phyloP scores from a whole-genome alignment of 2,797 vertebrate genomes.

The Cynopterus sphinx region DNA sequence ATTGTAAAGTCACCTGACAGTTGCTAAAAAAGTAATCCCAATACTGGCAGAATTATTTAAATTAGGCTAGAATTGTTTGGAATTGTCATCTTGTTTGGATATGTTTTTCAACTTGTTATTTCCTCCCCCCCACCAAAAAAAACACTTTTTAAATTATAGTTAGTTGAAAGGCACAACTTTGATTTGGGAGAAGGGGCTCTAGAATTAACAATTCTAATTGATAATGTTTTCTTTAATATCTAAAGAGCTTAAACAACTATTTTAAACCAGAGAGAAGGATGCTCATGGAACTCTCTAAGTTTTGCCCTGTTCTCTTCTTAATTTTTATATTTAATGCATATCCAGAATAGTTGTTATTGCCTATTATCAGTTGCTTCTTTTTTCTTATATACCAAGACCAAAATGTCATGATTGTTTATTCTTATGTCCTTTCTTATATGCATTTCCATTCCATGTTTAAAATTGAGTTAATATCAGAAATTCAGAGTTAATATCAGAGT shows the following conservation, averaged over 20 bases:
- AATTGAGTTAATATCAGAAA: background rate
- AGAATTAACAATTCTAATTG: slow-evolving; percentile 21
- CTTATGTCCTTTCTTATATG: background rate
- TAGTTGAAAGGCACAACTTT: slow-evolving; percentile 34
- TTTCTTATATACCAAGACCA: background rate
- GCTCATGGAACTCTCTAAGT: background rate
- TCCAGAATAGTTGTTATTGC: background rate
- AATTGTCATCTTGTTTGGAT: slow-evolving; percentile 33
- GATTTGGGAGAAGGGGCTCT: background rate
- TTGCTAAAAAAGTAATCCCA: background rate
- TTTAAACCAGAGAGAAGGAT: background rate
- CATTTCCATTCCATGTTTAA: slow-evolving; percentile 51
- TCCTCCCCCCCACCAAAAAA: background rate
- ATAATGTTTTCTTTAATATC: slow-evolving; percentile 32
- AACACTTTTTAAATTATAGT: slow-evolving; percentile 11
- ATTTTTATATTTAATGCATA: slow-evolving; percentile 29
- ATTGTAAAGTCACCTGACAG: background rate
- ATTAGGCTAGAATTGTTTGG: background rate
- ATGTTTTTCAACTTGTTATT: background rate
- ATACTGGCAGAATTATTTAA: background rate
- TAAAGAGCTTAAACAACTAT: slow-evolving; percentile 30
- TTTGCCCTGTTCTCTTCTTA: background rate
- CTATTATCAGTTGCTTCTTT: slow-evolving; percentile 27
- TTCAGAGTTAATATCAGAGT: background rate
- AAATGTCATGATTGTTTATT: slow-evolving; percentile 13